A percentile compares a stretch with the other conserved stretches of the same genome.
phyloP scores from a whole-genome alignment of 2,888 invertebrate genomes.

The Lasioglossum morio region DNA sequence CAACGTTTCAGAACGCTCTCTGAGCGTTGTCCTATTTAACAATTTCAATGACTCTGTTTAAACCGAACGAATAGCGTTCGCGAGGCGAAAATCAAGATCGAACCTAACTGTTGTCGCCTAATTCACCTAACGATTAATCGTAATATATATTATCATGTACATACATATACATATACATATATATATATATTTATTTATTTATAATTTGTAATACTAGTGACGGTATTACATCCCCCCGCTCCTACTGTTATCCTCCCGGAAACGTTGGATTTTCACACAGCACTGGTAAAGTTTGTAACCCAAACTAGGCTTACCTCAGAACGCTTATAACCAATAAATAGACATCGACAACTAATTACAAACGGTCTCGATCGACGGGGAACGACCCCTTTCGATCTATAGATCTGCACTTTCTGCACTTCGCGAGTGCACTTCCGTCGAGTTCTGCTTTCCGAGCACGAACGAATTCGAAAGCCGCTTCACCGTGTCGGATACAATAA shows the following conservation, averaged over 20 bases:
- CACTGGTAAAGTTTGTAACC: constrained; percentile 68
- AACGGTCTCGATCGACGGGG: constrained; percentile 39
- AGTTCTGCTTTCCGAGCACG: neutral
- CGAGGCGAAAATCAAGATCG: neutral
- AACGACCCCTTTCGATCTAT: neutral
- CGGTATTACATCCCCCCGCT: neutral
- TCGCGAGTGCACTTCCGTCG: constrained; percentile 5
- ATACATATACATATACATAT: constrained; percentile 24
- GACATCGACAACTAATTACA: constrained; percentile 72
- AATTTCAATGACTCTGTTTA: constrained; percentile 28
- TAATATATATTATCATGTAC: constrained; percentile 28
- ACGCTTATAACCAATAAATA: constrained; percentile 72
- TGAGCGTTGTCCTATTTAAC: constrained; percentile 11
- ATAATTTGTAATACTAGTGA: constrained; percentile 19
- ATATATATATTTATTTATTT: constrained; percentile 37
- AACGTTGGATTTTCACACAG: constrained; percentile 67
- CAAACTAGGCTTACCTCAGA: constrained; percentile 64
- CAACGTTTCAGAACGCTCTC: constrained; percentile 55
- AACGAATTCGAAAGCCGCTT: constrained; percentile 24
- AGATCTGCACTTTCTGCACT: neutral
- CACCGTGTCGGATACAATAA: constrained; percentile 59
- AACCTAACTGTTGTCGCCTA: neutral
- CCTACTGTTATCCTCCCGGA: constrained; percentile 5
- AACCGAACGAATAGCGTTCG: neutral
- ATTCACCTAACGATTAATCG: constrained; percentile 26